Evolutionary conservation across 2,888 invertebrate genomes (phyloP).

Genomic region (Cactoblastis cactorum): DNA sequence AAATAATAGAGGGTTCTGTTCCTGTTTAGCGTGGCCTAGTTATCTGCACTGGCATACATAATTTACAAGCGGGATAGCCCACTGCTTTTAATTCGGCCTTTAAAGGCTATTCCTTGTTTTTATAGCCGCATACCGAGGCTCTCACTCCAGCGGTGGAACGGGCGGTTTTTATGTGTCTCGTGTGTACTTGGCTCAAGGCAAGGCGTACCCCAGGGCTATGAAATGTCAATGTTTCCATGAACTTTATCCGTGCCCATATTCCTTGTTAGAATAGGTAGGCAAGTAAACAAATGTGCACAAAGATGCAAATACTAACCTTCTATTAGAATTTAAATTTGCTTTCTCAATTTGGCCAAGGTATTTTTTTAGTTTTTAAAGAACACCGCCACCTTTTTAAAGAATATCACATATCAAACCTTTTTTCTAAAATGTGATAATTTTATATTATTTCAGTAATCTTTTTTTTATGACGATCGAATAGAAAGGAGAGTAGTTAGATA

Average conservation of each 20-base stretch:
- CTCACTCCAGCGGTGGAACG: conserved; percentile 10
- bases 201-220: conserved; percentile 8
- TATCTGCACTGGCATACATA: not conserved
- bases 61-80: conserved; percentile 8
- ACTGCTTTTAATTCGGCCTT: conserved; percentile 7
- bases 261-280: conserved; percentile 1
- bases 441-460: too few relatives aligned
- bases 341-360: too few relatives aligned
- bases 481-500: too few relatives aligned
- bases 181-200: conserved; percentile 10
- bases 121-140: conserved; percentile 7
- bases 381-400: too few relatives aligned
- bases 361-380: too few relatives aligned
- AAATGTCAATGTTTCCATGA: conserved; percentile 22
- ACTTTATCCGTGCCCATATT: conserved; percentile 17
- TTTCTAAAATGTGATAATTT: too few relatives aligned
- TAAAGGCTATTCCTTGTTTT: conserved; percentile 13
- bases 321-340: too few relatives aligned
- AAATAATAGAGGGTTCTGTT: too few relatives aligned
- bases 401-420: too few relatives aligned
- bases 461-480: too few relatives aligned
- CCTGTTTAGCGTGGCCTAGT: not conserved
- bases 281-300: not conserved
- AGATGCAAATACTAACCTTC: too few relatives aligned
- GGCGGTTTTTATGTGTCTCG: conserved; percentile 5